Evolutionary conservation across 1,140 invertebrate genomes (phyloP), one percentile per base, ranked within the genome.

Genomic region (Bathynomus jamesi): DNA sequence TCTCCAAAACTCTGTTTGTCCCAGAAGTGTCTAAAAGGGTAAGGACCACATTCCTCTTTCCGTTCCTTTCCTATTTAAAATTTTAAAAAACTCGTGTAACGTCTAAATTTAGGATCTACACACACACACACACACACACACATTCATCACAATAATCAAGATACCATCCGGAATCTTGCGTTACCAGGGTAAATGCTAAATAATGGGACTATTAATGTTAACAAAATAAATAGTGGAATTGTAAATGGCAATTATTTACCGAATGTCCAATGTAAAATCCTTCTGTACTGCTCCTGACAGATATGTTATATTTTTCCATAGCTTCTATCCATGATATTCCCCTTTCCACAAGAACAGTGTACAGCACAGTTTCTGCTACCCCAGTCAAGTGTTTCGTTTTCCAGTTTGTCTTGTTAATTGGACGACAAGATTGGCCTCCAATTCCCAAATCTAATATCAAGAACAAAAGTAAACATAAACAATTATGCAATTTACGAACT

Each of bases 251-350:
- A 61, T 69, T 25, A 32, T 60, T 27, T 11, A 60, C 67, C 31
- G 24, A 31, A 24, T 60, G 46, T 11, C 69, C 64, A 32, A 70
- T 25, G 81, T 96, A 98, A 83, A 96, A 98, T 8, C 95, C 95
- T 82, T 96, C 94, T n/a, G n/a, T n/a, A 72, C 91, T 88, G 31
- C 87, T 81, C 28, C 83, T 82, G 69, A 80, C 78, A 53, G 84
- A 81, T 46, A 85, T 82, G 4, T 80, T 80, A 78, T 81, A 86
- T 80, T 93, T 89, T 32, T 95, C 90, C 72, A 89, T 83, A 2
- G 94, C 94, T 75, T 93, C 89, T 30, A 89, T 85, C 94, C 94
- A 99, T 46, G 89, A 90, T 89, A 99, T 90, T 61, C 96, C 95
- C 70, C 95, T 84, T 82, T 99, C 95, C 1, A 98, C 93, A 29